Conservation (phyloP, 2,888 invertebrate genomes). For the Eristalis intricaria region DNA sequence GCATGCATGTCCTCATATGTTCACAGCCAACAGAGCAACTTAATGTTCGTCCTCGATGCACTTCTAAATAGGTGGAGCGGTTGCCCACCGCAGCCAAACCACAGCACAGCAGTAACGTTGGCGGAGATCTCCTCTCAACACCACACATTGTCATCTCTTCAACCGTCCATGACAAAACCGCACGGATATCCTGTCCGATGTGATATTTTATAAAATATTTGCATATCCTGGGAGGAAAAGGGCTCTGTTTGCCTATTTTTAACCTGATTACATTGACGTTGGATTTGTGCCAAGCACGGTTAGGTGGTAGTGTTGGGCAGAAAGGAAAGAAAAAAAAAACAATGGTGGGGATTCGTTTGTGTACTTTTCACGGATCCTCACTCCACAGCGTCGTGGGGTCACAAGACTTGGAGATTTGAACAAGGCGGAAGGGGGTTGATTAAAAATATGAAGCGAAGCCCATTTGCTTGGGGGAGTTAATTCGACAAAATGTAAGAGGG, state of each 20-base stretch:
- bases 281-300: slow-evolving; percentile 36
- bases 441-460: background rate
- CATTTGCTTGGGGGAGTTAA: background rate
- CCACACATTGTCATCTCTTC: slow-evolving; percentile 24
- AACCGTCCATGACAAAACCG: slow-evolving; percentile 5
- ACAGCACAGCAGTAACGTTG: slow-evolving; percentile 19
- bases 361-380: background rate
- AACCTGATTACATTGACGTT: slow-evolving; percentile 58
- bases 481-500: background rate
- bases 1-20: background rate
- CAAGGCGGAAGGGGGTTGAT: background rate
- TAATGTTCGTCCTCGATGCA: background rate
- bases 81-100: background rate
- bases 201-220: slow-evolving; percentile 43
- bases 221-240: slow-evolving; percentile 27
- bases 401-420: background rate
- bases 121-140: slow-evolving; percentile 3
- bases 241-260: slow-evolving; percentile 35
- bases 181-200: slow-evolving; percentile 22
- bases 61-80: slow-evolving; percentile 3
- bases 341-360: background rate
- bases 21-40: background rate
- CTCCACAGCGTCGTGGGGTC: background rate
- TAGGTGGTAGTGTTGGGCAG: background rate
- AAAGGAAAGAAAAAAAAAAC: background rate